Evolutionary conservation across 2,797 vertebrate genomes (phyloP).

Genomic region (Poecilia wingei): DNA sequence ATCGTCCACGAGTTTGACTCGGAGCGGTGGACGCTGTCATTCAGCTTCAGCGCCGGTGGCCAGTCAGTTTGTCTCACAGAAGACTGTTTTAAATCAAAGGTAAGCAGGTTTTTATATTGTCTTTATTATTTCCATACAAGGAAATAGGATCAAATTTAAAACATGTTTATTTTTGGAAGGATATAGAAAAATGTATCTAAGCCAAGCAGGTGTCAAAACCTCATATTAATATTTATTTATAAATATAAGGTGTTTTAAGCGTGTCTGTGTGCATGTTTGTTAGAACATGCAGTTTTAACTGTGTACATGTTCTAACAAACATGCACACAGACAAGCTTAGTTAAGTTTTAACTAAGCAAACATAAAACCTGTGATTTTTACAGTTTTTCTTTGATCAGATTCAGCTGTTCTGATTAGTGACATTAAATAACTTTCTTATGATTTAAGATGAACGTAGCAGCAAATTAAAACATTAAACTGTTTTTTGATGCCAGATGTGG

Average conservation of each 20-base stretch:
- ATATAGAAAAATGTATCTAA: neutral
- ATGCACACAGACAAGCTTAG: no score
- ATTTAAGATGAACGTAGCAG: neutral
- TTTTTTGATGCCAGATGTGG: neutral
- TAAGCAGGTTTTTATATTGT: slow-evolving; percentile 10
- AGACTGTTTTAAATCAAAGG: slow-evolving; percentile 29
- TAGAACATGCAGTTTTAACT: no score
- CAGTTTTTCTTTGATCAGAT: neutral
- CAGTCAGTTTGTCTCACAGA: slow-evolving; percentile 14
- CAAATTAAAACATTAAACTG: neutral
- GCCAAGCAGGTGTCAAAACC: neutral
- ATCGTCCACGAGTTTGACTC: slow-evolving; percentile 3
- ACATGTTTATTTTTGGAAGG: neutral
- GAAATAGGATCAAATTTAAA: neutral
- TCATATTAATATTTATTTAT: neutral
- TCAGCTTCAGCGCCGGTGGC: slow-evolving; percentile 21
- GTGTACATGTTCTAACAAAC: no score
- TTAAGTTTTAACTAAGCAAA: neutral
- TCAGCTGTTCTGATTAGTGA: neutral
- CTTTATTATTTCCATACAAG: neutral
- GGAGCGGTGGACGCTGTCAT: slow-evolving; percentile 23
- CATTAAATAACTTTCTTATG: neutral
- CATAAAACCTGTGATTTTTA: neutral
- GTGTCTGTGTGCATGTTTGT: neutral
- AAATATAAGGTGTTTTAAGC: neutral